These are phyloP conservation scores for Drosophila arawakana DNA, from an alignment of 1,140 invertebrate species.

Conservation along the genomic window DNA sequence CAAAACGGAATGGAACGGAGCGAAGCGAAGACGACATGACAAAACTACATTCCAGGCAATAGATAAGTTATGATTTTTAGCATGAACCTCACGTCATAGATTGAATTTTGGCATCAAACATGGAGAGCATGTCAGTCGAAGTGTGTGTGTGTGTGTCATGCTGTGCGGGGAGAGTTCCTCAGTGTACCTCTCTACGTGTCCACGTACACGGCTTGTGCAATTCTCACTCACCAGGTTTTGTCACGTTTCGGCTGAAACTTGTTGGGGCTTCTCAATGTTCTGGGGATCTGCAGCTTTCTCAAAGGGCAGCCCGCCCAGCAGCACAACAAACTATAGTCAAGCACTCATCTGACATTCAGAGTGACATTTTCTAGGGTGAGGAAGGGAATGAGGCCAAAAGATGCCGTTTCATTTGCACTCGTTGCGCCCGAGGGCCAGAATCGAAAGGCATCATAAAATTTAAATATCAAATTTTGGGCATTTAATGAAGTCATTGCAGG, in stretches of 20 bases:
- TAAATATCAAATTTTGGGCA: slow-evolving; percentile 76
- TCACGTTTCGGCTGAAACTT: slow-evolving; percentile 57
- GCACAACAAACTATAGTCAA: slow-evolving; percentile 36
- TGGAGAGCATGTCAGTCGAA: slow-evolving; percentile 8
- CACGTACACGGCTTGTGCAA: slow-evolving; percentile 66
- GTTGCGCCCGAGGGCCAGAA: not conserved
- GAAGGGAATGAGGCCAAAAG: not conserved
- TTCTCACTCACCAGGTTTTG: slow-evolving; percentile 58
- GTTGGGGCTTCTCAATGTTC: slow-evolving; percentile 34
- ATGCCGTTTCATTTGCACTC: not conserved
- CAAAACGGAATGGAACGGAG: slow-evolving; percentile 1
- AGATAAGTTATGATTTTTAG: slow-evolving; percentile 67
- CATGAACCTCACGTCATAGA: slow-evolving; percentile 76
- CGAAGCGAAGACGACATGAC: not conserved
- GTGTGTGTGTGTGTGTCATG: too few relatives aligned
- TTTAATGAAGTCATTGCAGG: slow-evolving; percentile 77
- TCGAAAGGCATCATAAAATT: slow-evolving; percentile 54
- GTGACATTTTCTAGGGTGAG: slow-evolving; percentile 60
- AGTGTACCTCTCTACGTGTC: slow-evolving; percentile 37
- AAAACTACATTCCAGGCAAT: slow-evolving; percentile 15
- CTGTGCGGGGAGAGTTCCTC: not conserved
- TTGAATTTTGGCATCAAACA: slow-evolving; percentile 62
- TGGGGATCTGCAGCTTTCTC: slow-evolving; percentile 55
- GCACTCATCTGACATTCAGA: slow-evolving; percentile 71
- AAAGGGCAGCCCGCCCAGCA: slow-evolving; percentile 54